Evolutionary conservation across 2,113 vertebrate genomes (phyloP).

Genomic region (Ptilorrhoa leucosticta): DNA sequence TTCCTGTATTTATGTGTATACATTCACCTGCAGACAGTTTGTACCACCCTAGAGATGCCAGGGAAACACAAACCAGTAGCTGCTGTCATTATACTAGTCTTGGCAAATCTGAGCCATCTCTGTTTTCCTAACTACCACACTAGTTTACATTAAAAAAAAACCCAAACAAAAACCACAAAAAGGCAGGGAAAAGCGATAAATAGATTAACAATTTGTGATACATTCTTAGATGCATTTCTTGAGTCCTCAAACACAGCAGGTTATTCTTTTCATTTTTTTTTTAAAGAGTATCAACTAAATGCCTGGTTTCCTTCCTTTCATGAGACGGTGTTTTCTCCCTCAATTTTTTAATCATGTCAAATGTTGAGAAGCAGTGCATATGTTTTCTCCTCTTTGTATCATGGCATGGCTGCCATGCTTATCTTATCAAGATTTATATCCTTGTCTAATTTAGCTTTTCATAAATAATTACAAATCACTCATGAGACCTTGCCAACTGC

Average conservation of each 20-base stretch:
- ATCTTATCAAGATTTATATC: constrained; percentile 52
- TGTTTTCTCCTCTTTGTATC: not conserved
- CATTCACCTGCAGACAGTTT: not conserved
- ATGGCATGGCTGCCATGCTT: not conserved
- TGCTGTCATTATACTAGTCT: not conserved
- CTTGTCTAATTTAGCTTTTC: constrained; percentile 52
- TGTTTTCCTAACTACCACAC: not conserved
- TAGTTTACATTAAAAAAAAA: not conserved
- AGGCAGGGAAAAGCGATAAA: not conserved
- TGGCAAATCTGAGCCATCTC: not conserved
- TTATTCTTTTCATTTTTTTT: not conserved
- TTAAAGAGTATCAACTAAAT: not conserved
- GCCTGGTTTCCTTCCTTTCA: not conserved
- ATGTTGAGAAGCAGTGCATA: not conserved
- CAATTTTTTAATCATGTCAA: not conserved
- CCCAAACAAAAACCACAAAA: not conserved
- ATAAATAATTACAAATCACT: constrained; percentile 59
- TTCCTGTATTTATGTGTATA: not conserved
- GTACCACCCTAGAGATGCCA: not conserved
- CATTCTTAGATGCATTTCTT: not conserved
- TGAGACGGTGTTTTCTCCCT: not conserved
- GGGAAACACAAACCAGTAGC: not conserved
- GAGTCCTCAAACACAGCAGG: not conserved
- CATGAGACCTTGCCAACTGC: constrained; percentile 63
- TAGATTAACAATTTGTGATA: not conserved